These are phyloP conservation scores for Acleris laterana DNA, from an alignment of 2,888 invertebrate genomes.

Conservation along the genomic window DNA sequence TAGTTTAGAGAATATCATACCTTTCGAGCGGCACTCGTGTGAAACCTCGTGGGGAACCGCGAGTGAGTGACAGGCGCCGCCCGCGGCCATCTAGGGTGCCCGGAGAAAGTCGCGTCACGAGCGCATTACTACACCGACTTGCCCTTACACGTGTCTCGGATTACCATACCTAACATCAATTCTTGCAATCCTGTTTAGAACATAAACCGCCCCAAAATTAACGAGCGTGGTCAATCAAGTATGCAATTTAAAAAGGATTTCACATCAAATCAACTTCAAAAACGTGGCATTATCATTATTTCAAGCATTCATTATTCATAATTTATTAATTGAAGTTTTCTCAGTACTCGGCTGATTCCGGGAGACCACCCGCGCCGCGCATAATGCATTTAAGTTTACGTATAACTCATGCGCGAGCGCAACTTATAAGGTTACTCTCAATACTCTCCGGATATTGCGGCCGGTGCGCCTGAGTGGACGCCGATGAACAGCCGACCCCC, in stretches of 20 bases:
- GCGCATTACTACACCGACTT: conserved; percentile 23
- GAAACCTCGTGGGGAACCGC: conserved; percentile 37
- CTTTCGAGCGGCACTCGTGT: not conserved
- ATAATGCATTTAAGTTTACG: conserved; percentile 52
- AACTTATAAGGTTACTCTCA: conserved; percentile 47
- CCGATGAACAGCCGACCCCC: conserved; percentile 43
- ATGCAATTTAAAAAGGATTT: not conserved
- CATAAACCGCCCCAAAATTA: too few species aligned
- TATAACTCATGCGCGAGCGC: conserved; percentile 53
- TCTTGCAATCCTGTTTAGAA: too few species aligned
- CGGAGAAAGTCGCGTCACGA: conserved; percentile 46
- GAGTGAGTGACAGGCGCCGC: conserved; percentile 40
- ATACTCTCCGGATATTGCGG: conserved; percentile 41
- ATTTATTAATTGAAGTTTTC: conserved; percentile 51
- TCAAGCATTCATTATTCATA: conserved; percentile 42
- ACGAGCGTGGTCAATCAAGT: not conserved
- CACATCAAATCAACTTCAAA: not conserved
- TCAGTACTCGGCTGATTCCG: conserved; percentile 45
- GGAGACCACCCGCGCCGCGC: conserved; percentile 62
- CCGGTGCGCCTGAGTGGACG: conserved; percentile 39
- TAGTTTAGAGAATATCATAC: too few species aligned
- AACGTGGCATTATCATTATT: conserved; percentile 28
- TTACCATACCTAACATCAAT: not conserved
- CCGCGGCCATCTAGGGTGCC: conserved; percentile 44
- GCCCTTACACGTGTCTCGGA: conserved; percentile 4